Evolutionary conservation across 64 coral and sea anemone species (phyloP).

Genomic region (Exaiptasia diaphana): DNA sequence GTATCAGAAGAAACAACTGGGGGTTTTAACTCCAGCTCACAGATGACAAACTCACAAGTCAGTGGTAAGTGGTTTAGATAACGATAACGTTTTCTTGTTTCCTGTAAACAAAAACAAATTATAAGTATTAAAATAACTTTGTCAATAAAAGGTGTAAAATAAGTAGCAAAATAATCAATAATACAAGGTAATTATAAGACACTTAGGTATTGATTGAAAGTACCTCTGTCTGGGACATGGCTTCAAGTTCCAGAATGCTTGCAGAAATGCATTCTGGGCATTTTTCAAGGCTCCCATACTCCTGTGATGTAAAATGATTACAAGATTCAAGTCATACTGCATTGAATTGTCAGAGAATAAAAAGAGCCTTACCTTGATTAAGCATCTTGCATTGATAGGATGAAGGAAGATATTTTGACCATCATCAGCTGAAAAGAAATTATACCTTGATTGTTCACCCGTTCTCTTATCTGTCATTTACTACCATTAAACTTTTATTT

Average conservation of each 20-base stretch:
- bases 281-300: conserved; percentile 87
- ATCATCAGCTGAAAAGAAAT: conserved; percentile 84
- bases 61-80: conserved; percentile 80
- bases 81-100: conserved; percentile 73
- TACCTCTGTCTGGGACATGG: conserved; percentile 82
- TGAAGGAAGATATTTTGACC: conserved; percentile 95
- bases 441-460: too few relatives aligned
- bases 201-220: too few relatives aligned
- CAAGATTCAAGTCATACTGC: background rate
- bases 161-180: background rate
- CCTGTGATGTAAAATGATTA: conserved; percentile 27
- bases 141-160: background rate
- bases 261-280: conserved; percentile 73
- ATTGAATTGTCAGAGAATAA: background rate
- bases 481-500: too few relatives aligned
- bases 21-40: conserved; percentile 85
- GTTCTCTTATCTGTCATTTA: too few relatives aligned
- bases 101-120: conserved; percentile 21
- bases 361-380: conserved; percentile 64
- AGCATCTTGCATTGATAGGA: conserved; percentile 82
- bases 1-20: conserved; percentile 66
- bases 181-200: background rate
- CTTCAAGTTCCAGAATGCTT: conserved; percentile 78
- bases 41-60: conserved; percentile 95
- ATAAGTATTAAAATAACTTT: background rate